Evolutionary conservation across 2,888 invertebrate genomes (phyloP).

Genomic region (Ashinkailepas kermadecensis): DNA sequence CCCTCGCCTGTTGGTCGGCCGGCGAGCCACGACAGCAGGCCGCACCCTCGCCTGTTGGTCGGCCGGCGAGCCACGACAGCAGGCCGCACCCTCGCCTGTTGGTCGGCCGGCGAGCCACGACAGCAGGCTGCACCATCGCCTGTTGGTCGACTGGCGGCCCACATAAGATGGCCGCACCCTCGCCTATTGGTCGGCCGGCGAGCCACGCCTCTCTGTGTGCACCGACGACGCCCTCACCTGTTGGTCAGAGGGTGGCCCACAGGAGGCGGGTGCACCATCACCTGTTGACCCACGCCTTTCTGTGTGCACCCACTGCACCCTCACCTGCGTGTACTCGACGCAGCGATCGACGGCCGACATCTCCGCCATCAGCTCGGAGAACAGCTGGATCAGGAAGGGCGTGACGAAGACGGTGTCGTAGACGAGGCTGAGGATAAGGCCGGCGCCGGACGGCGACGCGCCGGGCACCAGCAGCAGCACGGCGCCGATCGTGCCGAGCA

Average conservation of each 20-base stretch:
- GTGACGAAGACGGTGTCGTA: conserved; percentile 39
- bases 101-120: too few species aligned
- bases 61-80: too few species aligned
- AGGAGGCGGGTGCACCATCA: background rate
- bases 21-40: too few species aligned
- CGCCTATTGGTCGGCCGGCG: background rate
- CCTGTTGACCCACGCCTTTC: background rate
- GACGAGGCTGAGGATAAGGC: conserved; percentile 49
- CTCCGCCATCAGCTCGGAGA: background rate
- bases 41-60: too few species aligned
- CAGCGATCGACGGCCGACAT: conserved; percentile 43
- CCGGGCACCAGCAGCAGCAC: conserved; percentile 44
- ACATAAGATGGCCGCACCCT: background rate
- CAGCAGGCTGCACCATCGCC: too few species aligned
- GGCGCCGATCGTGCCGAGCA: conserved; percentile 44
- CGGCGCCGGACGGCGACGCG: conserved; percentile 47
- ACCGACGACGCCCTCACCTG: background rate
- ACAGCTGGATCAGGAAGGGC: conserved; percentile 7
- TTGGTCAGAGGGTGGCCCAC: too few species aligned
- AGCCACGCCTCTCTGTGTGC: background rate
- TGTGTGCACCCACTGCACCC: conserved; percentile 30
- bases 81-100: too few species aligned
- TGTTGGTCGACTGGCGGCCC: background rate
- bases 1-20: too few species aligned
- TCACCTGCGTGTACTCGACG: conserved; percentile 39